A percentile compares a stretch with the other conserved stretches of the same genome.
Conservation (phyloP, 2,797 vertebrate genomes). For the Siniperca obscura region DNA sequence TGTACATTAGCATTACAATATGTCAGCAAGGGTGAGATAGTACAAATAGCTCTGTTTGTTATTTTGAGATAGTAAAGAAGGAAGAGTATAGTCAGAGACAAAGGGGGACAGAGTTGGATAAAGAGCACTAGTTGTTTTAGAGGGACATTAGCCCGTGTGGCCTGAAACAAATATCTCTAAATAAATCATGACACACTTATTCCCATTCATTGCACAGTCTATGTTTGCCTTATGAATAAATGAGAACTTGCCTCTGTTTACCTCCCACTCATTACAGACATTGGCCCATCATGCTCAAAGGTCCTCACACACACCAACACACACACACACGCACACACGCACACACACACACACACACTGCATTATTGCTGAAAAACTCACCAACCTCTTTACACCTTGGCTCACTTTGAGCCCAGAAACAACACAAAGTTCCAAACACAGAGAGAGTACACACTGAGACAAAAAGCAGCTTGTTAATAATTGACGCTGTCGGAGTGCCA, state of each 20-base stretch:
- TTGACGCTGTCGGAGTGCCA: constrained; percentile 75
- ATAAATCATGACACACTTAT: constrained; percentile 91
- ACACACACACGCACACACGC: constrained; percentile 20
- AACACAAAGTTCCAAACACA: constrained; percentile 50
- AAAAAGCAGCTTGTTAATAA: constrained; percentile 79
- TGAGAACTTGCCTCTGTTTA: constrained; percentile 85
- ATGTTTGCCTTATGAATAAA: constrained; percentile 92
- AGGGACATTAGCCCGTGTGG: constrained; percentile 71
- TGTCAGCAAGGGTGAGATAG: neutral
- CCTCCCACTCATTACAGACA: constrained; percentile 80
- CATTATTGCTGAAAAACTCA: constrained; percentile 13
- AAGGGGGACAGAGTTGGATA: constrained; percentile 26
- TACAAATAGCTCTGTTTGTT: constrained; percentile 20
- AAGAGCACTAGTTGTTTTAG: constrained; percentile 70
- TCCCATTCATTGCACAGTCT: constrained; percentile 81
- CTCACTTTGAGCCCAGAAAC: constrained; percentile 21
- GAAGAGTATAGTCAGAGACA: neutral
- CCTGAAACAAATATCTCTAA: constrained; percentile 83
- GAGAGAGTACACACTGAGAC: constrained; percentile 58
- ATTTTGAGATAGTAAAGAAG: neutral
- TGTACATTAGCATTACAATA: constrained; percentile 4
- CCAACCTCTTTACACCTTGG: constrained; percentile 5
- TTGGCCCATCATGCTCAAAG: constrained; percentile 48
- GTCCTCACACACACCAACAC: constrained; percentile 26
- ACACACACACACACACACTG: constrained; percentile 21